phyloP scores from a whole-genome alignment of 2,797 vertebrate genomes.

The Muscicapa comitata region DNA sequence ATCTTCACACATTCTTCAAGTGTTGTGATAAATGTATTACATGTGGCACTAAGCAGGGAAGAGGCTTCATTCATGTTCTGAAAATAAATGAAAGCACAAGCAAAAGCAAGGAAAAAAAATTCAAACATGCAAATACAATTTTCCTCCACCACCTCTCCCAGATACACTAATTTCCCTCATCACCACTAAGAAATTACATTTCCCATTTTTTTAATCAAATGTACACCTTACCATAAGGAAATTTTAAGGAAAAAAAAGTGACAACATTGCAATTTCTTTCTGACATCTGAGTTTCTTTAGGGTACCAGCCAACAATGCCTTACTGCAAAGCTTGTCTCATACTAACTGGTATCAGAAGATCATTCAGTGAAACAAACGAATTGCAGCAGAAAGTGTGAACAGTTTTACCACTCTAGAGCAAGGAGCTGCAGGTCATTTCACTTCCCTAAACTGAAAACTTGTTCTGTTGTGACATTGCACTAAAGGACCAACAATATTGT shows the following conservation, averaged over 20 bases:
- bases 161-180: not conserved
- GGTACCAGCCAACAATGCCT: not conserved
- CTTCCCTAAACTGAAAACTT: not conserved
- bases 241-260: not conserved
- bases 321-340: not conserved
- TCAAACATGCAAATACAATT: not conserved
- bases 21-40: slow-evolving; percentile 94
- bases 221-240: not conserved
- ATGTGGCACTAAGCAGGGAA: slow-evolving; percentile 93
- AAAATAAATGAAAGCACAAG: slow-evolving; percentile 49
- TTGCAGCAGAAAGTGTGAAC: not conserved
- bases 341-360: not conserved
- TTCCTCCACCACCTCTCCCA: not conserved
- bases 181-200: not conserved
- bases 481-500: not conserved
- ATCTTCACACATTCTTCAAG: slow-evolving; percentile 97
- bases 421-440: not conserved
- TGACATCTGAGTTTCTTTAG: not conserved
- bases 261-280: not conserved
- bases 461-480: not conserved
- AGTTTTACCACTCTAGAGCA: not conserved
- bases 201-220: not conserved
- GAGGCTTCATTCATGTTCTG: slow-evolving; percentile 90
- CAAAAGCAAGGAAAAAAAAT: not conserved
- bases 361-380: not conserved